Evolutionary conservation across 2,797 vertebrate species (phyloP).

Genomic region (Alosa sapidissima): DNA sequence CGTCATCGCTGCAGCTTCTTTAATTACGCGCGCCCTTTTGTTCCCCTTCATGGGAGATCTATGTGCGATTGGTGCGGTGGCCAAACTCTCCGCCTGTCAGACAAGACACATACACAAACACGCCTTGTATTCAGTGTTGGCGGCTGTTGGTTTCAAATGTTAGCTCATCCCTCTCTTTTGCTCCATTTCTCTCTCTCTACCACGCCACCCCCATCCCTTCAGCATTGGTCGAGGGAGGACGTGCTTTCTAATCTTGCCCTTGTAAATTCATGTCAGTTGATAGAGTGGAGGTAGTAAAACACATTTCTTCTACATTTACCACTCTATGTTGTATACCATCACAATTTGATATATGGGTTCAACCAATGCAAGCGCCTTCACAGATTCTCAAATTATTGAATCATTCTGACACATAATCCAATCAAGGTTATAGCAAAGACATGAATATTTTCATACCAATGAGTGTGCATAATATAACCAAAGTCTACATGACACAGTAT

Average conservation of each 20-base stretch:
- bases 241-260: neutral
- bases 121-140: neutral
- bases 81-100: neutral
- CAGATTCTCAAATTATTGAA: neutral
- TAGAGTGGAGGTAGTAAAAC: neutral
- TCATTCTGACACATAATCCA: neutral
- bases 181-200: neutral
- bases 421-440: neutral
- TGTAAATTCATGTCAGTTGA: neutral
- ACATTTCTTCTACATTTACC: neutral
- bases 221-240: neutral
- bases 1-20: neutral
- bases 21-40: slow-evolving; percentile 6
- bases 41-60: slow-evolving; percentile 14
- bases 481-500: neutral
- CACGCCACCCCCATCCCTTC: neutral
- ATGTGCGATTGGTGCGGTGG: neutral
- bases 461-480: neutral
- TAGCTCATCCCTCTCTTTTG: neutral
- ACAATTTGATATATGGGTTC: neutral
- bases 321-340: neutral
- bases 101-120: neutral
- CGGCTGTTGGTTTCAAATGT: neutral
- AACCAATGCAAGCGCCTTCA: neutral
- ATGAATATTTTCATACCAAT: slow-evolving; percentile 5